Evolutionary conservation across 2,888 invertebrate genomes (phyloP), one percentile per base, ranked within the genome.

Genomic region (Monoplex corrugatus): DNA sequence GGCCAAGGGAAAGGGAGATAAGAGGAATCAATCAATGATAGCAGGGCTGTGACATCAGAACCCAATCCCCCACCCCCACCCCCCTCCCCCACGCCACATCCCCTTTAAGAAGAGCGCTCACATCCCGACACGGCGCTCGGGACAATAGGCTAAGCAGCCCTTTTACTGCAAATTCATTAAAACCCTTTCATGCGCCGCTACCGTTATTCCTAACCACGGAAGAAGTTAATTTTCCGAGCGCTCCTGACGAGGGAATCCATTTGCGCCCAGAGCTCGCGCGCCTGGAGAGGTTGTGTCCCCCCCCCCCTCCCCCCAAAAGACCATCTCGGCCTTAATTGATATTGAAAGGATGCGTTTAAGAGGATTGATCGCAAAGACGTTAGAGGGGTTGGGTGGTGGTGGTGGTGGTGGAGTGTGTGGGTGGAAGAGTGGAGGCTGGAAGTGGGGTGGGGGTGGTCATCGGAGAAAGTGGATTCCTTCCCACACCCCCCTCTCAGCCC

Each of bases 271-370:
- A 57, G 23, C n/a, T n/a, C n/a, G n/a, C n/a, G 28, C 19, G 19
- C 68, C 68, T 68, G 3, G 5, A 5, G 68, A 8, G 13, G 68
- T 19, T 23, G n/a, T 28, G n/a, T 72, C 72, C 16, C 32, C n/a
- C 72, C 32, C 2, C 32, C 8, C 32, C 8, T 1, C 19, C 40
- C 78, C 78, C 78, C 50, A 35, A 84, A 84, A 84, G 84, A 84
- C 84, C 50, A 84, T 50, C 84, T 88, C 88, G 43, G 40, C 68
- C 50, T 88, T 88, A 88, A 88, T 88, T 88, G 88, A 88, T 88
- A 88, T 88, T 88, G 88, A 88, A 88, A 88, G 88, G 88, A 83
- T 88, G 88, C 57, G 88, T 88, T 88, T 88, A 88, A 83, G 83
- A 45, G 82, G 68, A 88, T 88, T 88, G 88, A 88, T 88, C 88